These are phyloP conservation scores for Hydractinia symbiolongicarpus DNA, from an alignment of 30 jellyfish, hydroid and myxozoan genomes.

Conservation along the genomic window DNA sequence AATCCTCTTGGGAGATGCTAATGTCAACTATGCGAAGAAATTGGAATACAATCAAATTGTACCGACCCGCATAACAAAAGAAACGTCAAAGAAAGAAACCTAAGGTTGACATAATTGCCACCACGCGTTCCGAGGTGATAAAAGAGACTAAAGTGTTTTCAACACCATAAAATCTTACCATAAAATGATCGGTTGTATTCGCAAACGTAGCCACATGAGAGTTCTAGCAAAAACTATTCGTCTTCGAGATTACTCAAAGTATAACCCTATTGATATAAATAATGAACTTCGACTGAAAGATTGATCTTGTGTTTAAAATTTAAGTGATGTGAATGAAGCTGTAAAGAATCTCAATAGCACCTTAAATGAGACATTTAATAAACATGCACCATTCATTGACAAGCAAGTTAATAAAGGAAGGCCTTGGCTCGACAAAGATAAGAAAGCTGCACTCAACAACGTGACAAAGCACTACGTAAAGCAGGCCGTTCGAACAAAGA, in stretches of 20 bases:
- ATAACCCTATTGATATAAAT: conserved; percentile 5
- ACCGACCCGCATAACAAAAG: conserved; percentile 5
- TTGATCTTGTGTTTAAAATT: conserved; percentile 3
- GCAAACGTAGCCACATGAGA: conserved; percentile 9
- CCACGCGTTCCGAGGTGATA: background rate
- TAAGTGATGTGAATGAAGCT: background rate
- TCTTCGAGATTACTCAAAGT: background rate
- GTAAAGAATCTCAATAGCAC: background rate
- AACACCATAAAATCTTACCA: no score
- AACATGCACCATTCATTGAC: conserved; percentile 12
- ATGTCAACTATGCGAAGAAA: conserved; percentile 17
- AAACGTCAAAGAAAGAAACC: background rate
- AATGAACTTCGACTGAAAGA: background rate
- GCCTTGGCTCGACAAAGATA: background rate
- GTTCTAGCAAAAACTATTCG: conserved; percentile 13
- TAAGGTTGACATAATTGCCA: background rate
- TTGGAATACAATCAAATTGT: background rate
- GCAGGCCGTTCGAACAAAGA: background rate
- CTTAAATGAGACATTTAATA: background rate
- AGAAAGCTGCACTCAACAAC: background rate
- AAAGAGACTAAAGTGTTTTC: background rate
- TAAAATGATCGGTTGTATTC: background rate
- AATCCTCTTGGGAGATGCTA: conserved; percentile 25
- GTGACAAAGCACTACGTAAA: background rate
- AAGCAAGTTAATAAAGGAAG: no score